These are phyloP conservation scores for Vannuccia rotundouncinata DNA, from an alignment of 2,888 invertebrate genomes.

Conservation along the genomic window DNA sequence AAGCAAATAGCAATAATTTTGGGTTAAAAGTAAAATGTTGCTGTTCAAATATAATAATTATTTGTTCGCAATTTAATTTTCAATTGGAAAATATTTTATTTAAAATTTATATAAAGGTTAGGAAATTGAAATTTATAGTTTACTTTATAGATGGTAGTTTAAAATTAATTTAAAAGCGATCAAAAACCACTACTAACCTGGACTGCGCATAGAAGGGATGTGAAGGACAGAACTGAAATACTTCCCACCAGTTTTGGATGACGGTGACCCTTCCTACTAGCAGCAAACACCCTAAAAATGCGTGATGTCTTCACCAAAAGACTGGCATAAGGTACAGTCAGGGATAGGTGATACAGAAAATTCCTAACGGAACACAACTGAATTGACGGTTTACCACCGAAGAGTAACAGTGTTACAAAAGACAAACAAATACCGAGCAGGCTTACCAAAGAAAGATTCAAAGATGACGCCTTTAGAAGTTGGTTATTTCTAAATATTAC, in stretches of 20 bases:
- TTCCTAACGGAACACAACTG: neutral
- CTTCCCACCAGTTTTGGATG: neutral
- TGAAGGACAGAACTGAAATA: neutral
- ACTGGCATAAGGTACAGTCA: slow-evolving; percentile 1
- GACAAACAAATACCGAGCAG: neutral
- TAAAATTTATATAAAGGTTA: no score
- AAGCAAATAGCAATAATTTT: no score
- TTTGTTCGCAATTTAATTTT: no score
- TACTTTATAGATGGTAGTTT: no score
- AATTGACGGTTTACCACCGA: neutral
- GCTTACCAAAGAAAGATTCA: neutral
- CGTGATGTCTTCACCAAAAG: neutral
- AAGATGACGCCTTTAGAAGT: slow-evolving; percentile 12
- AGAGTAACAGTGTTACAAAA: neutral
- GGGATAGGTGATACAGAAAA: slow-evolving; percentile 10
- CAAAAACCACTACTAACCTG: neutral
- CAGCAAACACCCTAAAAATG: slow-evolving; percentile 6
- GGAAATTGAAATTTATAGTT: no score
- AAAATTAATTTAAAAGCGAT: no score
- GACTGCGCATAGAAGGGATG: neutral
- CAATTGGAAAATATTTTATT: no score
- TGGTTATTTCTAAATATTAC: neutral
- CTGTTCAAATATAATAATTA: no score
- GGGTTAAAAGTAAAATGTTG: no score
- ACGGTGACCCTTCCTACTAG: neutral